These are phyloP conservation scores for Cichlasoma orientale DNA, from an alignment of 2,797 vertebrate species.

Conservation along the genomic window DNA sequence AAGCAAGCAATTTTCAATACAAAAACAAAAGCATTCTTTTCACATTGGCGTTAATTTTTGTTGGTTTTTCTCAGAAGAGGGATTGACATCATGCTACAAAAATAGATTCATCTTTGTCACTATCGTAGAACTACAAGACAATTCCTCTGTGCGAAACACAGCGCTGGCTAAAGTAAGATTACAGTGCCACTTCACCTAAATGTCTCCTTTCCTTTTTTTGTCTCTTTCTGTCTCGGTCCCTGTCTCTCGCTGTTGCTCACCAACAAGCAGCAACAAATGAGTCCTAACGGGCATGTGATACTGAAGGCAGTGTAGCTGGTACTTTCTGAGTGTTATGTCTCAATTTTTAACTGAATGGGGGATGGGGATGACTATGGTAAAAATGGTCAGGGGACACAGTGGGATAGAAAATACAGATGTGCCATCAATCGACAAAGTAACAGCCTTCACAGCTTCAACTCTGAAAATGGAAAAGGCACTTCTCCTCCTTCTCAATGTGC, in stretches of 20 bases:
- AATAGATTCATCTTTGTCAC: slow-evolving; percentile 77
- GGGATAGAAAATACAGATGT: slow-evolving; percentile 60
- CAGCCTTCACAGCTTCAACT: slow-evolving; percentile 57
- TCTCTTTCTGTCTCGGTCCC: slow-evolving; percentile 61
- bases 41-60: slow-evolving; percentile 62
- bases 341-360: slow-evolving; percentile 81
- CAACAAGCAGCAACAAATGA: slow-evolving; percentile 76
- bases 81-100: slow-evolving; percentile 84
- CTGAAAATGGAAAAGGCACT: slow-evolving; percentile 76
- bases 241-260: slow-evolving; percentile 68
- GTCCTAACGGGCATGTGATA: slow-evolving; percentile 79
- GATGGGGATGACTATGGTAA: slow-evolving; percentile 63
- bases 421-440: slow-evolving; percentile 61
- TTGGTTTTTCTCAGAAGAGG: slow-evolving; percentile 73
- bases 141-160: slow-evolving; percentile 73
- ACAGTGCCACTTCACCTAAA: slow-evolving; percentile 64
- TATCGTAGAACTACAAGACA: slow-evolving; percentile 76
- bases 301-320: slow-evolving; percentile 87
- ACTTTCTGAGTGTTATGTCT: slow-evolving; percentile 82
- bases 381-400: slow-evolving; percentile 45
- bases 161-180: slow-evolving; percentile 71
- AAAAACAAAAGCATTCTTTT: slow-evolving; percentile 61
- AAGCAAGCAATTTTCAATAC: slow-evolving; percentile 63
- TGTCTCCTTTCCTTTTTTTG: slow-evolving; percentile 32
- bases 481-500: slow-evolving; percentile 65